Evolutionary conservation across 1,140 invertebrate species (phyloP), one percentile per base, ranked within the genome.

Genomic region (Hydropsyche tenuis): DNA sequence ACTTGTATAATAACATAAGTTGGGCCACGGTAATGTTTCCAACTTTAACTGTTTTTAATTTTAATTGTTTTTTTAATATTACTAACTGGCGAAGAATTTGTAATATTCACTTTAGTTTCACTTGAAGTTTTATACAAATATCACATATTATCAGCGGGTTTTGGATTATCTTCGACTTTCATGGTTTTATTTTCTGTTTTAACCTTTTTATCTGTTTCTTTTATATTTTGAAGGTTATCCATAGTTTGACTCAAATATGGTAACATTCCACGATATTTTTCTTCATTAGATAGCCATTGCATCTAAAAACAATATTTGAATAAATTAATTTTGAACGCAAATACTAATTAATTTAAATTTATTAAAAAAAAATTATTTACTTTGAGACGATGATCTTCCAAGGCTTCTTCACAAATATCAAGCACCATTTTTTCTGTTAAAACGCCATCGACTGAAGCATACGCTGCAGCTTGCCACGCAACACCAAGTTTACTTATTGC

Each of bases 401-500:
- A 87, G 51, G 96, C 91, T 79, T 96, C 94, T 48, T 89, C 81
- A 53, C 95, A 94, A 65, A 92, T 90, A 25, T 94, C 92, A 63
- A 97, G 86, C 11, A 98, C 93, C 93, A 99, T 99, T 77, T 92
- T 87, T 79, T 94, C 90, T 0, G 96, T 99, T 9, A 99, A 87
- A 0, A 96, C 81, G 4, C 97, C 97, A 81, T 98, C 92, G 79
- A 95, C 92, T 0, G 96, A 98, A 0, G 97, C 94, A 85, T 97
- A 99, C 0, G 97, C 97, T 7, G 93, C 90, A 0, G 95, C 95
- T 85, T 98, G 91, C 98, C 98, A 99, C 9, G 96, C 92, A 1
- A 99, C 94, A 14, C 94, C 97, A 72, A 99, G 85, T 83, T 99
- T 99, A 4, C 97, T 94, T 69, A 99, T 92, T 83, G 99, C 97